phyloP scores from a whole-genome alignment of 2,113 vertebrate genomes.

The Serranochromis macrocephalus region DNA sequence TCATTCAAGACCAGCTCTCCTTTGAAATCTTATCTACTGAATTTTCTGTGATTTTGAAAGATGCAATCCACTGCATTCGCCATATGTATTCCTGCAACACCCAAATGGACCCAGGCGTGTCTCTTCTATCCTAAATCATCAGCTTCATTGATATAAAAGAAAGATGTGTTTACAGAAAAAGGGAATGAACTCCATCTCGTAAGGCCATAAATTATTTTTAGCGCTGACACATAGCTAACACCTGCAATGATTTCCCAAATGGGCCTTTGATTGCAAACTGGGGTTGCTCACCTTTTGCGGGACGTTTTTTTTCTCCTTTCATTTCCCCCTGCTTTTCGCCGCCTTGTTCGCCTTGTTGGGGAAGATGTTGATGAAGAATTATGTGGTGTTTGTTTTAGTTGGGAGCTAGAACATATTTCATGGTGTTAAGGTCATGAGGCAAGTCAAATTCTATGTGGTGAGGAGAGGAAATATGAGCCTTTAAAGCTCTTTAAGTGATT shows the following conservation, averaged over 20 bases:
- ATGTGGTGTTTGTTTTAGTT: conserved; percentile 75
- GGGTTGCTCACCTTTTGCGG: neutral
- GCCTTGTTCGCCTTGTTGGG: conserved; percentile 34
- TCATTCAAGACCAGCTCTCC: neutral
- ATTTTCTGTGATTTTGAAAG: neutral
- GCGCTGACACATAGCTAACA: conserved; percentile 34
- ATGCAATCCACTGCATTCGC: neutral
- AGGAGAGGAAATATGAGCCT: conserved; percentile 59
- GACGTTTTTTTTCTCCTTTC: neutral
- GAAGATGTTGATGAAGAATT: conserved; percentile 65
- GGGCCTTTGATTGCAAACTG: neutral
- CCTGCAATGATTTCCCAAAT: neutral
- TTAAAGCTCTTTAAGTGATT: conserved; percentile 67
- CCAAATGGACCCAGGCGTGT: neutral
- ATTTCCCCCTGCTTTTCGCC: neutral
- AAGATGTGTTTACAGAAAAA: conserved; percentile 28
- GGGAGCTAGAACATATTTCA: conserved; percentile 67
- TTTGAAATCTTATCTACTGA: neutral
- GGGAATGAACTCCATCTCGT: conserved; percentile 26
- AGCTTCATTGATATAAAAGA: neutral
- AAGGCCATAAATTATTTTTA: conserved; percentile 39
- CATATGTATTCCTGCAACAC: neutral
- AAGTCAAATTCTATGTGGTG: conserved; percentile 47
- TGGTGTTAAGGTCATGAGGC: conserved; percentile 52
- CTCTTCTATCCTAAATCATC: neutral